Evolutionary conservation across 2,888 invertebrate species (phyloP), one percentile per base, ranked within the genome.

Genomic region (Tenthredo scrophulariae): DNA sequence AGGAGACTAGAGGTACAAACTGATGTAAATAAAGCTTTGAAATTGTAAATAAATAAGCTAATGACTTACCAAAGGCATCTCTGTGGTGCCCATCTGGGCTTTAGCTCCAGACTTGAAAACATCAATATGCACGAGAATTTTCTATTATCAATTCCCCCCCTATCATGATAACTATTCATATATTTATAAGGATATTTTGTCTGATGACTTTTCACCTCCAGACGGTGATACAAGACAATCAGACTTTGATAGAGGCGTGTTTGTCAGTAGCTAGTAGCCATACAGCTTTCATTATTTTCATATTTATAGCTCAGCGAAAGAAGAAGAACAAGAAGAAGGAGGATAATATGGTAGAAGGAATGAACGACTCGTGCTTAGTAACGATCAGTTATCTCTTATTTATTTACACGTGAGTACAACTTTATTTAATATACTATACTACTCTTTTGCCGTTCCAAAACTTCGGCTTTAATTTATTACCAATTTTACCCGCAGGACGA

Each of bases 401-500:
- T 83, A 83, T 83, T 83, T 83, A 83, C 83, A 83, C 50, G 80
- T 80, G 62, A 62, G 80, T 80, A 80, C 9, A 80, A 29, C 2
- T 67, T 67, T 1, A 29, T 46, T 43, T 50, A 13, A 15, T 67
- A 15, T 43, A 40, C 29, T 65, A 82, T 29, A 82, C 10, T 18
- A 83, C 83, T 46, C 83, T 65, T 33, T 83, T 83, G 33, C 83
- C 83, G 29, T 83, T 83, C 83, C 83, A 83, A 83, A 83, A 83
- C 46, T 83, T 83, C 7, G 67, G 83, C 86, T 94, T 94, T 85
- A 93, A 90, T 87, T 91, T 91, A 4, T 94, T 93, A 67, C 94
- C 93, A 85, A 94, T 93, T 74, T 91, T 92, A 75, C 90, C 89
- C 18, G 95, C 94, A 29, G 96, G 94, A 88, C 96, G 92, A 37